A percentile compares a stretch with the other conserved stretches of the same genome.
Conservation (phyloP, 2,113 vertebrate genomes). For the Sapayoa aenigma region DNA sequence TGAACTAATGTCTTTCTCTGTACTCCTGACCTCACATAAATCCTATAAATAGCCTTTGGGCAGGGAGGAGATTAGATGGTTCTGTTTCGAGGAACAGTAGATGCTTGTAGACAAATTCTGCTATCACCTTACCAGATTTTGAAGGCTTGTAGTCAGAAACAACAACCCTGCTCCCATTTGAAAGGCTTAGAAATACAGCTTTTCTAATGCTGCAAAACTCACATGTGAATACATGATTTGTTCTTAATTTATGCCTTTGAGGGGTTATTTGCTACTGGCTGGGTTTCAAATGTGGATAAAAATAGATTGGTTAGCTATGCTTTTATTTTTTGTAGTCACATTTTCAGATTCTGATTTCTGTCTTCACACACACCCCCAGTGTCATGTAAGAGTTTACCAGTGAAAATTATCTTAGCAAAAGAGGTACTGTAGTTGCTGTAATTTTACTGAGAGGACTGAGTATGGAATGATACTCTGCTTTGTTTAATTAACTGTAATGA, state of each 20-base stretch:
- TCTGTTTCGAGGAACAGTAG: neutral
- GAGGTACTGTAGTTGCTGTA: neutral
- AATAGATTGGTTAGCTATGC: neutral
- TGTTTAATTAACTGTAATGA: neutral
- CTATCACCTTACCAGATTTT: neutral
- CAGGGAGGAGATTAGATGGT: neutral
- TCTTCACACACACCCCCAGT: neutral
- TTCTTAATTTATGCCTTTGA: constrained; percentile 11
- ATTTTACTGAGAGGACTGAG: neutral
- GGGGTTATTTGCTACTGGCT: neutral
- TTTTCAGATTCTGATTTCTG: neutral
- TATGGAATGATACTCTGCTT: neutral
- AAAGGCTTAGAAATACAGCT: neutral
- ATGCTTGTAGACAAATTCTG: neutral
- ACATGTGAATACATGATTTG: neutral
- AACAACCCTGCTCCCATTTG: neutral
- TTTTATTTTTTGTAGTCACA: neutral
- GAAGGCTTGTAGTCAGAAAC: neutral
- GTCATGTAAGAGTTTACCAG: neutral
- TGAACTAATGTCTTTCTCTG: neutral
- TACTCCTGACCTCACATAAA: neutral
- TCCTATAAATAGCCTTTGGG: neutral
- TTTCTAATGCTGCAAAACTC: neutral
- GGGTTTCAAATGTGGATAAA: constrained; percentile 10
- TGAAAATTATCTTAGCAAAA: neutral